Percentiles rank a stretch among this genome's conserved stretches.
Evolutionary conservation across 2,888 invertebrate species (phyloP).

Genomic region (Ophonus ardosiacus): DNA sequence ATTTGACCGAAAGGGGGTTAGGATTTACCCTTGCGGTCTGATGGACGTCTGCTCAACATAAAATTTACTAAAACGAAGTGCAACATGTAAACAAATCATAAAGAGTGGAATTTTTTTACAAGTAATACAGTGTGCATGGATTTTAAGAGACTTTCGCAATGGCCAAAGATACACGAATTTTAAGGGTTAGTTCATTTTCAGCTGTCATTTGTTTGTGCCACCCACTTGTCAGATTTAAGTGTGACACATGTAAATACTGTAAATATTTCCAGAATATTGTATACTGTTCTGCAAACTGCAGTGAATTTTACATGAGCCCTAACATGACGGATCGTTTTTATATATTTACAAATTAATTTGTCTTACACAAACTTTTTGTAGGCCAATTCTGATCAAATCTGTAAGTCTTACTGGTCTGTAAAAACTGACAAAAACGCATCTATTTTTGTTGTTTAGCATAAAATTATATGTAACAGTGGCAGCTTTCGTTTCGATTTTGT

Average conservation of each 20-base stretch:
- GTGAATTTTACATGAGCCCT: background rate
- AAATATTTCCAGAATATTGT: slow-evolving; percentile 6
- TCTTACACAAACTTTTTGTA: background rate
- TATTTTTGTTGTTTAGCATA: no score
- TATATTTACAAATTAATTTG: slow-evolving; percentile 30
- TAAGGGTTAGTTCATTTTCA: slow-evolving; percentile 61
- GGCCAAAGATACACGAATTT: slow-evolving; percentile 63
- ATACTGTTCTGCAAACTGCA: background rate
- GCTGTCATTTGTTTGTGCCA: slow-evolving; percentile 63
- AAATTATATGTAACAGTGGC: no score
- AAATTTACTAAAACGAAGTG: slow-evolving; percentile 68
- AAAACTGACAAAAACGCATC: no score
- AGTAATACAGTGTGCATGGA: slow-evolving; percentile 38
- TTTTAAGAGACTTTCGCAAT: slow-evolving; percentile 38
- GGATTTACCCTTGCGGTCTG: slow-evolving; percentile 75
- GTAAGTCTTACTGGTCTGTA: no score
- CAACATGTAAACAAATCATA: slow-evolving; percentile 70
- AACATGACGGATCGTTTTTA: background rate
- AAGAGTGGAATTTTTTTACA: slow-evolving; percentile 40
- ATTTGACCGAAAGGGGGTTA: slow-evolving; percentile 74
- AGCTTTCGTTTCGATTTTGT: no score
- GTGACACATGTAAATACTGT: slow-evolving; percentile 61
- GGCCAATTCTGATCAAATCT: no score
- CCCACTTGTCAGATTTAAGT: slow-evolving; percentile 72
- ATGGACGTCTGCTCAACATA: slow-evolving; percentile 71